Conservation (phyloP, 2,113 vertebrate genomes). For the Hemiscyllium ocellatum region DNA sequence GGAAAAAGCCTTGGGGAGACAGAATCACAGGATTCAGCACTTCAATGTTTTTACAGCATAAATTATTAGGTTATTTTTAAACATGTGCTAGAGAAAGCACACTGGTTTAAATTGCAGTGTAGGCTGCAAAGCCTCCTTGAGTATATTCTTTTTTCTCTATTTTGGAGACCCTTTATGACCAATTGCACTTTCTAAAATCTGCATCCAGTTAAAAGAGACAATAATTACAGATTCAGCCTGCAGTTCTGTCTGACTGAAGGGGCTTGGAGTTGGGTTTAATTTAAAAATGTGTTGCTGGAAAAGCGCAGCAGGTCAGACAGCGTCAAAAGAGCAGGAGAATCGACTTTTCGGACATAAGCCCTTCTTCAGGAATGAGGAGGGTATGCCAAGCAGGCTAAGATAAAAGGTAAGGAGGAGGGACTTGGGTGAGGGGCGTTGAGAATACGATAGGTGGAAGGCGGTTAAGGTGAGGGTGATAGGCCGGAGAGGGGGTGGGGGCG, state of each 20-base stretch:
- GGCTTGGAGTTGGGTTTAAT: conserved; percentile 11
- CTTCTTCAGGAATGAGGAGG: no score
- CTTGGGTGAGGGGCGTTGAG: no score
- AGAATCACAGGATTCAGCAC: not conserved
- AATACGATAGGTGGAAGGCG: no score
- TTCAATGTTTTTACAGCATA: not conserved
- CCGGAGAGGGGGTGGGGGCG: no score
- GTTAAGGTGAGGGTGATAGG: no score
- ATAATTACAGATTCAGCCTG: not conserved
- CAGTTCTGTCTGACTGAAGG: not conserved
- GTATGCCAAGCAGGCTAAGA: no score
- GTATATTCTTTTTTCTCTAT: not conserved
- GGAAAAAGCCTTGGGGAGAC: not conserved
- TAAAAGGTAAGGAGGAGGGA: no score
- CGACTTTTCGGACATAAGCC: no score
- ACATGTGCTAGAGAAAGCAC: not conserved
- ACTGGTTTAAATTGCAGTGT: not conserved
- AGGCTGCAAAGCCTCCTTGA: not conserved
- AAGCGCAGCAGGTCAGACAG: no score
- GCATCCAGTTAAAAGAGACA: not conserved
- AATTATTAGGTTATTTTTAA: conserved; percentile 23
- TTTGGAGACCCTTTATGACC: not conserved
- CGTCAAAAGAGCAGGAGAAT: no score
- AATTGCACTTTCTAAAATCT: not conserved
- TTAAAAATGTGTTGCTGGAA: not conserved